Base-by-base conservation (phyloP, 2,113 vertebrate genomes). In the Rhynchomys soricoides region DNA sequence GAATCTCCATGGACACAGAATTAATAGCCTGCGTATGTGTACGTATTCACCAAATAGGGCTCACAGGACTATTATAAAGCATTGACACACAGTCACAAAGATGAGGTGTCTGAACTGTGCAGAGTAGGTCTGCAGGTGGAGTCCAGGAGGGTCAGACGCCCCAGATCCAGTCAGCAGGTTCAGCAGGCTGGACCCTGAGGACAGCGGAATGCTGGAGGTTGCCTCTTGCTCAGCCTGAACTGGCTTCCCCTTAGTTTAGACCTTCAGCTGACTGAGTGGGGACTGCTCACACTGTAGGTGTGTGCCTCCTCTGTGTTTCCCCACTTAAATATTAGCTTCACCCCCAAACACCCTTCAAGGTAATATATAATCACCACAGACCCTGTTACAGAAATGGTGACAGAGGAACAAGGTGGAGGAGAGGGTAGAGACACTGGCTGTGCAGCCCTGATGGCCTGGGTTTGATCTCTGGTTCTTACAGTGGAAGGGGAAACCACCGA, bases 331-430 rank as follows among this genome's bases (percentile, higher is more conserved):
- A 9, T 22, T 17, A 57, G 62, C 40, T 64, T 93, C 62, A 92
- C 31, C 57, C 79, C 24, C 71, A 87, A 78, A 62, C 7, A 55
- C 6, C 19, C 7, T 66, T 82, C 11, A 82, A 8, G 13, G 9
- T 93, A 86, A 66, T 34, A 94, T 22, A 89, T 73, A 97, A 48
- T n/a, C 43, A 66, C 10, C 78, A 52, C 21, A 70, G 62, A 81
- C 62, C 48, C 26, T 15, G 29, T 70, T 78, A 40, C 77, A 57
- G 57, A 48, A 73, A 94, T 93, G 62, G 29, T 45, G 48, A 37
- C 90, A 78, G 62, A 17, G 34, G 1, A 45, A 43, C 17, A 19
- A 66, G 43, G 7, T 1, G 29, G 16, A 40, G 31, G 4, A 31
- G 8, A 66, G 43, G 9, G 29, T 34, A 34, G 45, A 21, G 82